Evolutionary conservation across 1,140 invertebrate species (phyloP).

Genomic region (Stratiolaelaps scimitus): DNA sequence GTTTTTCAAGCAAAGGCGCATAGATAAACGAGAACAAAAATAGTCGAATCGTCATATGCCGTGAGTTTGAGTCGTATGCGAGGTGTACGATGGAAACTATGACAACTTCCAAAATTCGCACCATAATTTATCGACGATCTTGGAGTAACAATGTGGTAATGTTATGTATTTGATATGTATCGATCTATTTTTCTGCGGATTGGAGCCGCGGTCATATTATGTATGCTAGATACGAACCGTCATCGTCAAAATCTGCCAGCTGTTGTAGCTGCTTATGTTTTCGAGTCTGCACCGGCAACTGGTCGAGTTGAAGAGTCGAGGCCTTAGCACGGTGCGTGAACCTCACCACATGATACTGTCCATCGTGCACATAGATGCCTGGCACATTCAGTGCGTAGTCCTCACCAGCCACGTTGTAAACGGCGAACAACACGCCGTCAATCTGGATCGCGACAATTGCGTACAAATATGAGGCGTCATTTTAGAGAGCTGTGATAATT

Average conservation of each 20-base stretch:
- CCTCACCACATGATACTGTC: conserved; percentile 77
- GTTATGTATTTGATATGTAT: too few relatives aligned
- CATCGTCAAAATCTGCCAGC: conserved; percentile 22
- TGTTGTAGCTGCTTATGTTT: conserved; percentile 15
- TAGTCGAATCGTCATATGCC: too few relatives aligned
- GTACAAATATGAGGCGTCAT: background rate
- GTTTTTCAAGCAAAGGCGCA: too few relatives aligned
- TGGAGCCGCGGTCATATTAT: conserved; percentile 1
- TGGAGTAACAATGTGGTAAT: too few relatives aligned
- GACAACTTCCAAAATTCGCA: too few relatives aligned
- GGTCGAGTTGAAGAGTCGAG: conserved; percentile 78
- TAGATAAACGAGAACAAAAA: too few relatives aligned
- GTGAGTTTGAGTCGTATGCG: too few relatives aligned
- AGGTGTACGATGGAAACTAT: too few relatives aligned
- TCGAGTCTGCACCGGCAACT: conserved; percentile 62
- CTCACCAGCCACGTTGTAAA: conserved; percentile 83
- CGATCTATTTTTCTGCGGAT: background rate
- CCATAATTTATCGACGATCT: too few relatives aligned
- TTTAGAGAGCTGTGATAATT: conserved; percentile 18
- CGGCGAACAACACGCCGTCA: conserved; percentile 79
- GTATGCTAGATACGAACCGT: background rate
- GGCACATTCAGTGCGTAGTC: conserved; percentile 82
- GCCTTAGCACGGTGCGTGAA: conserved; percentile 77
- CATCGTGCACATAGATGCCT: conserved; percentile 75
- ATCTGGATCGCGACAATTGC: conserved; percentile 47